A percentile compares a stretch with the other conserved stretches of the same genome.
phyloP scores from a whole-genome alignment of 2,888 invertebrate species.

The Entomobrya multifasciata region DNA sequence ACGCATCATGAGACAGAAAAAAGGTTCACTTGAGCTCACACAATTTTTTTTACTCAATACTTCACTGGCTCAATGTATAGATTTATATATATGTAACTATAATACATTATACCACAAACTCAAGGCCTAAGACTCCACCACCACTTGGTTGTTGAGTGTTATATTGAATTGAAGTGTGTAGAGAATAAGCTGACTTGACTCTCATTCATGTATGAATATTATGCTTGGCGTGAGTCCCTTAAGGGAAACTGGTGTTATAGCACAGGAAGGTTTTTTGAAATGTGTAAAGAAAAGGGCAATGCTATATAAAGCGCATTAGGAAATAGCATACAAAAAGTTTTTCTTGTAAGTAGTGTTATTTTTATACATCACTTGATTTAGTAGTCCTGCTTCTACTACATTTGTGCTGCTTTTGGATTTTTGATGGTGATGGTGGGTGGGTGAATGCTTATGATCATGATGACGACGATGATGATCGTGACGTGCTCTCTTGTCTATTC shows the following conservation, averaged over 20 bases:
- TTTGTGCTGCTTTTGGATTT: slow-evolving; percentile 23
- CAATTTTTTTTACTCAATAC: slow-evolving; percentile 7
- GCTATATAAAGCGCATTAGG: slow-evolving; percentile 16
- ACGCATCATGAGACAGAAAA: slow-evolving; percentile 67
- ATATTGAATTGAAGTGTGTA: slow-evolving; percentile 54
- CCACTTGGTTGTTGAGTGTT: slow-evolving; percentile 16
- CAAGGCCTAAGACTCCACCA: too few relatives aligned
- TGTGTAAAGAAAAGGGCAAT: slow-evolving; percentile 49
- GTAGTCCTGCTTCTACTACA: too few relatives aligned
- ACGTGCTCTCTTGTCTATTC: slow-evolving; percentile 31
- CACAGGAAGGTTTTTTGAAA: slow-evolving; percentile 37
- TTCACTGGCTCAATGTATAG: too few relatives aligned
- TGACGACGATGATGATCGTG: slow-evolving; percentile 35
- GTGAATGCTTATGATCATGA: too few relatives aligned
- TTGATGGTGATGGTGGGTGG: too few relatives aligned
- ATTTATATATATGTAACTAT: too few relatives aligned
- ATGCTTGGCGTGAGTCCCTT: slow-evolving; percentile 68
- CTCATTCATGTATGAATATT: slow-evolving; percentile 29
- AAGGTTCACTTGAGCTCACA: slow-evolving; percentile 59
- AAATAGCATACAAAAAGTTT: slow-evolving; percentile 12
- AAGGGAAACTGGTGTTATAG: slow-evolving; percentile 39
- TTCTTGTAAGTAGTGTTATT: background rate
- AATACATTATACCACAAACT: background rate
- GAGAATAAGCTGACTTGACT: slow-evolving; percentile 48
- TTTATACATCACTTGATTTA: slow-evolving; percentile 45